Base-by-base conservation (phyloP, 2,113 vertebrate genomes). In the Callopanchax toddi region DNA sequence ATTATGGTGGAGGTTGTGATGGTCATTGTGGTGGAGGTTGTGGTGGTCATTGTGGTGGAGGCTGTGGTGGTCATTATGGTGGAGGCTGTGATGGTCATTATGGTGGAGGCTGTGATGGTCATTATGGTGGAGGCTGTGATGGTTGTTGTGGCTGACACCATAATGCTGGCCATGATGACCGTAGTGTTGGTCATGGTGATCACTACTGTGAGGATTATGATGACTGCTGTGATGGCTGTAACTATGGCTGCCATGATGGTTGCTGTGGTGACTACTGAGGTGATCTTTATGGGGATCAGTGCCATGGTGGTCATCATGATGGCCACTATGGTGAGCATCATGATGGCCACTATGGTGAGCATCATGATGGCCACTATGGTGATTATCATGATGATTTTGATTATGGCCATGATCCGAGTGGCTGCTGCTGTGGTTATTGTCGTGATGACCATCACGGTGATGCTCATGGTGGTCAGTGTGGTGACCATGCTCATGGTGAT, bases 401-500 rank as follows among this genome's bases (percentile, higher is more conserved):
- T 72, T 76, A 11, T 56, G 52, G 21, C 71, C 37, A 0, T n/a
- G n/a, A n/a, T 40, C 26, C 23, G 62, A 43, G 26, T 55, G 74
- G 21, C 21, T 22, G 12, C 18, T 6, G 42, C 11, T 22, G 12
- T 62, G 57, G 15, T 71, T 54, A n/a, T 65, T 61, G 3, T 26
- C 8, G 0, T 76, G 65, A 22, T 74, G 53, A 12, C 57, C 16
- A 12, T 60, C 64, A 5, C 81, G 52, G 23, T 71, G 67, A 4
- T 74, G 36, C 0, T 11, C 49, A 0, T 76, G 67, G 20, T 78
- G 73, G 23, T 83, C 53, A 3, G 60, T 23, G 10, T 83, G 59
- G 50, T 78, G 71, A 32, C 36, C 37, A 1, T 74, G 29, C 13
- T 85, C 82, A 21, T 44, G 80, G 74, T 77, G 71, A 44, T 78